Evolutionary conservation across 1,140 invertebrate species (phyloP), one percentile per base, ranked within the genome.

Genomic region (Gonatopus flavifemur): DNA sequence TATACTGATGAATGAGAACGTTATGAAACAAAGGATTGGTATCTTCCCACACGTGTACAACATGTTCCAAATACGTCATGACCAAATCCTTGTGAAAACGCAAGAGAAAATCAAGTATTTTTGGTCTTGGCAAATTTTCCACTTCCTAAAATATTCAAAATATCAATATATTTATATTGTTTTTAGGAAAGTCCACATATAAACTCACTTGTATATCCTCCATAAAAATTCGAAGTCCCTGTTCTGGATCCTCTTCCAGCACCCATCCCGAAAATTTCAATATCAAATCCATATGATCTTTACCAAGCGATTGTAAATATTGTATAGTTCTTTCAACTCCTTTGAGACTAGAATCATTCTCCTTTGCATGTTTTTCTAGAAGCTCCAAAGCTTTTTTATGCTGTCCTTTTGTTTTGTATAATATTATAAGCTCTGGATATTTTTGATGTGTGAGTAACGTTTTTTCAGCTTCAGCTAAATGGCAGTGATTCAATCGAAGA

Each of bases 231-330:
- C 90, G 88, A 1, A 98, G 74, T 9, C 94, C 96, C 75, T 96
- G 91, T 57, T 93, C 88, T 2, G 94, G 93, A 74, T 91, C 80
- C 62, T 88, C 83, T 52, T 87, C 84, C 15, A 98, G 73, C 33
- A 98, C 89, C 92, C 93, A 96, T 49, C 90, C 87, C n/a, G 94
- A 85, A 81, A 95, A 98, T 72, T 98, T 89, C 59, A 98, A 89
- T 62, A 98, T 96, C 25, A 98, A 74, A 58, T 93, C 87, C 55
- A 97, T 84, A 70, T 98, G 84, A 53, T 96, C 90, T 57, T 74
- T 80, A 81, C 90, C 93, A 44, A 98, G 79, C 67, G 91, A 85
- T 67, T 98, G 95, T 35, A 99, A 81, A 81, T 98, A 99, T 41
- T 87, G 84, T 60, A 98, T 89, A 0, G 92, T 96, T 59, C 86